Evolutionary conservation across 2,797 vertebrate genomes (phyloP), one percentile per base, ranked within the genome.

Genomic region (Micropoecilia bifurca): DNA sequence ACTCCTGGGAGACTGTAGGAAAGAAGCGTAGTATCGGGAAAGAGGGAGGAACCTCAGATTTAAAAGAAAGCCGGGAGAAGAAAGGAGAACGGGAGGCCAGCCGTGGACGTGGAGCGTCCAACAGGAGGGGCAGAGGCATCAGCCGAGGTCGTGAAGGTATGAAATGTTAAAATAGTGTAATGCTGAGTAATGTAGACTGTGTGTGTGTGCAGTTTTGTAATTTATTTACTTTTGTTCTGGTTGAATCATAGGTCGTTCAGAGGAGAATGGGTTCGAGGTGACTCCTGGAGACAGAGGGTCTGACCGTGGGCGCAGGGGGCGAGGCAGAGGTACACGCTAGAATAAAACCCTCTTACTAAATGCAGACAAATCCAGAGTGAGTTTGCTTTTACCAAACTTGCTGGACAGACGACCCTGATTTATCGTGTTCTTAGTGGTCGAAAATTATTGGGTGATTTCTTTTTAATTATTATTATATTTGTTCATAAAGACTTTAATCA

Each of bases 1-100:
- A 96, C 89, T 98, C 97, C 16, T 99, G 98, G 98, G 98, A 99
- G 93, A 99, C 98, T 22, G 98, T 99, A 63, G 97, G 98, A 39
- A 99, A 97, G 94, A 99, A 98, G 94, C 97, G 97, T 85, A 97
- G 89, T 89, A 93, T 98, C 90, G 98, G 96, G 71, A 99, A 99
- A 87, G 98, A 99, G 90, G 95, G 93, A 63, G 96, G 91, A 1
- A 79, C 92, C 3, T 91, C 94, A 20, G 96, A 96, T 78, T 91
- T 89, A 75, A 96, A 97, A 96, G 98, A 99, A 77, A 97, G 93
- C 87, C 95, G 96, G 92, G 97, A 98, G 88, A 99, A 97, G 94
- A 97, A 95, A 73, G 95, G 92, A 75, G 97, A 98, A 63, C 95
- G 96, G 91, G 97, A 99, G 90, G 80, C 85, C 77, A 97, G 94